Base-by-base conservation (phyloP, 2,113 vertebrate species). In the Catharus minimus region DNA sequence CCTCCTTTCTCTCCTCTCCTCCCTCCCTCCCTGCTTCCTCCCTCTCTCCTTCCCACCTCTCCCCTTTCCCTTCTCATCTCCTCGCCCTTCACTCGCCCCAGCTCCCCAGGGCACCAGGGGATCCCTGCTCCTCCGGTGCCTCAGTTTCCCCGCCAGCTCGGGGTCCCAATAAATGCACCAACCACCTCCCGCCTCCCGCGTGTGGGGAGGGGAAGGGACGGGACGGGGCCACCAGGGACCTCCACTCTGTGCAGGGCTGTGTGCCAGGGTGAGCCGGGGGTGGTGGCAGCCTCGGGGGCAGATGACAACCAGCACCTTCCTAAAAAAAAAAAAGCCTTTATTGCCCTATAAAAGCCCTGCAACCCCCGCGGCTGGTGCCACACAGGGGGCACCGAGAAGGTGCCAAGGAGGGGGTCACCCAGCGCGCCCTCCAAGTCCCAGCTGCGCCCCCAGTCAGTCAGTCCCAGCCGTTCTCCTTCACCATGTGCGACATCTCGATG, bases 391-490 rank as follows among this genome's bases (percentile, higher is more conserved):
- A 23, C 30, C 0, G 3, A 55, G 28, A 36, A 33, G 43, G 56
- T 28, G 26, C 7, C 2, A 18, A 12, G 16, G 26, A 1, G 20
- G 57, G 26, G 55, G 20, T 41, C 10, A 28, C 15, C 43, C 49
- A 14, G 32, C 3, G 21, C 22, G 62, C 11, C 27, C 73, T 46
- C 73, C 64, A 15, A 16, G 55, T 39, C 19, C 73, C 64, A 33
- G 57, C 49, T 2, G 49, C 4, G 9, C 24, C 64, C 77, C 80
- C 67, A 2, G 33, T 33, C 33, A 3, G 0, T 98, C 96, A 98
- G 92, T 98, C 97, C 97, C 98, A 98, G 96, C 97, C 97, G 36
- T 98, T 98, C 94, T 98, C 97, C 86, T 98, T 98, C 95, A 98
- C 97, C 97, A 98, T 98, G 93, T 98, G 98, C 11, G 97, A 98